Evolutionary conservation across 2,888 invertebrate genomes (phyloP).

Genomic region (Drosophila prolongata): DNA sequence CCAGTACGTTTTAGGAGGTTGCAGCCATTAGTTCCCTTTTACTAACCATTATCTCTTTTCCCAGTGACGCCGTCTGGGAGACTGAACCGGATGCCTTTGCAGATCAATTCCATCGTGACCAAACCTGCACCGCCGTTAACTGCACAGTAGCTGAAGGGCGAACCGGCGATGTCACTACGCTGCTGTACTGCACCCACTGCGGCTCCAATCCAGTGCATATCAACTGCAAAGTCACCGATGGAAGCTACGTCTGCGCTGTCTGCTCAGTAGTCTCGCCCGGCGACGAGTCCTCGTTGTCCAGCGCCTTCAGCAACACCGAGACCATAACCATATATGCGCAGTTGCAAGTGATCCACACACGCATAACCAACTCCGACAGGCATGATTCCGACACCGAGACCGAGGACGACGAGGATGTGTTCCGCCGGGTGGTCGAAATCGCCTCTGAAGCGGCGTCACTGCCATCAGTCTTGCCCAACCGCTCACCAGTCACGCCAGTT

Average conservation of each 20-base stretch:
- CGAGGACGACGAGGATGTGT: not conserved
- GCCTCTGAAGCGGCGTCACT: not conserved
- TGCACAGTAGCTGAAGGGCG: not conserved
- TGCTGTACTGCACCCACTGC: slow-evolving; percentile 73
- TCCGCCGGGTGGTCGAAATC: not conserved
- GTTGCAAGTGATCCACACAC: too few relatives aligned
- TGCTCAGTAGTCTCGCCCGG: slow-evolving; percentile 8
- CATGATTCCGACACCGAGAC: not conserved
- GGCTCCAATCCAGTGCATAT: slow-evolving; percentile 70
- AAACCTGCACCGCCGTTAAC: slow-evolving; percentile 86
- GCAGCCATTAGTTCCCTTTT: not conserved
- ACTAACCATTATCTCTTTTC: slow-evolving; percentile 17
- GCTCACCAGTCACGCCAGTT: too few relatives aligned
- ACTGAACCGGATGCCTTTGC: slow-evolving; percentile 90
- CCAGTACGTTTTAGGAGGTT: slow-evolving; percentile 86
- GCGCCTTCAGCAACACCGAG: not conserved
- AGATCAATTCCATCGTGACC: slow-evolving; percentile 88
- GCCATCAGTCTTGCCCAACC: too few relatives aligned
- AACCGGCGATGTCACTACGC: not conserved
- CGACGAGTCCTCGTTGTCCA: too few relatives aligned
- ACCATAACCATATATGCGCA: not conserved
- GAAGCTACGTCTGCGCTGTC: slow-evolving; percentile 28
- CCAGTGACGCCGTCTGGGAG: slow-evolving; percentile 88
- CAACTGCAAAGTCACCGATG: not conserved
- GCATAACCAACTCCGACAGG: not conserved